Conservation (phyloP, 2,113 vertebrate species). For the Podarcis raffonei region DNA sequence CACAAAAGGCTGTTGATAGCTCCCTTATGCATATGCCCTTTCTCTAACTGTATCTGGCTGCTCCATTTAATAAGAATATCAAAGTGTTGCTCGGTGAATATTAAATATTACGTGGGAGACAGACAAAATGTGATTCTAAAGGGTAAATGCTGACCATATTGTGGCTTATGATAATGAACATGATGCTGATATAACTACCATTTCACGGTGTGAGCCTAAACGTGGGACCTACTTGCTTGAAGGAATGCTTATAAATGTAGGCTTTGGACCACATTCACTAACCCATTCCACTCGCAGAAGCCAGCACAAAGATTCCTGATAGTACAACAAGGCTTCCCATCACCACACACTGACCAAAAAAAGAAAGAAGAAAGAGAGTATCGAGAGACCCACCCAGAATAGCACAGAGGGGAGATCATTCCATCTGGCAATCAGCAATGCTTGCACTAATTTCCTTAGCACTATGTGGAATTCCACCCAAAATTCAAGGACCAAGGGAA, state of each 20-base stretch:
- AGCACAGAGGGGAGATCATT: no score
- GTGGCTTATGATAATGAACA: not conserved
- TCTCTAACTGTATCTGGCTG: not conserved
- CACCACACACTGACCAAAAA: no score
- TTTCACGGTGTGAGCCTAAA: not conserved
- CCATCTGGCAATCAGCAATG: no score
- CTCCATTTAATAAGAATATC: constrained; percentile 8
- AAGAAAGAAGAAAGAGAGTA: no score
- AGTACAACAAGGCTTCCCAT: no score
- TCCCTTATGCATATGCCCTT: constrained; percentile 18
- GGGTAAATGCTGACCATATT: not conserved
- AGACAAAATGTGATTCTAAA: not conserved
- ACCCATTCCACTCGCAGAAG: no score
- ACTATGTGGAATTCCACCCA: no score
- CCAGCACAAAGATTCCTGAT: no score
- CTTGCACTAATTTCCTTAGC: no score
- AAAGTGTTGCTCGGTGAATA: constrained; percentile 1
- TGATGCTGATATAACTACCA: not conserved
- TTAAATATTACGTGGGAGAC: not conserved
- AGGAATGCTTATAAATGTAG: not conserved
- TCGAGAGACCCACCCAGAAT: no score
- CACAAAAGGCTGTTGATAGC: constrained; percentile 19
- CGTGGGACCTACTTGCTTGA: not conserved
- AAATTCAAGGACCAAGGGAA: no score
- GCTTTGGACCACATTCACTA: not conserved